Evolutionary conservation across 2,113 vertebrate species (phyloP), one percentile per base, ranked within the genome.

Genomic region (Nicator chloris): DNA sequence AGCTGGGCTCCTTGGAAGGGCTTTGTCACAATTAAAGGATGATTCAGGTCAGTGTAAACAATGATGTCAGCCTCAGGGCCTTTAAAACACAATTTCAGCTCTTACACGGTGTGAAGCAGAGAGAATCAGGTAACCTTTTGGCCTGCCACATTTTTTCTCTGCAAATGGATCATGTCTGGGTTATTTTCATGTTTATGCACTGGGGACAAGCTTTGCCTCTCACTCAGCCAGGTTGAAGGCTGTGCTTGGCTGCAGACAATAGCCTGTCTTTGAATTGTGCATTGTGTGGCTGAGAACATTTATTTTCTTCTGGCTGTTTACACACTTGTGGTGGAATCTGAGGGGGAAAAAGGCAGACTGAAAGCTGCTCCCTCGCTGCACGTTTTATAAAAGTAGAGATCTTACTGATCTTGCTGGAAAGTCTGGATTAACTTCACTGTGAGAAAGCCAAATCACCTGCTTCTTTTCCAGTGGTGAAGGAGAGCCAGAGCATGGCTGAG

Each of bases 81-180:
- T 93, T 91, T 91, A 22, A 76, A 91, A 70, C 81, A 84, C 75
- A 56, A 50, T 91, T 91, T 86, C 33, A 95, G 81, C 92, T 33
- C 6, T 90, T 53, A 56, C 86, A 76, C 18, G 56, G 87, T 91
- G 93, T 61, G 82, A 95, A 83, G 80, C 91, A 89, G 56, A 77
- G 87, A 94, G 90, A 95, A 86, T 65, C 73, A 7, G 57, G 71
- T 80, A 73, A 96, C 94, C 88, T 96, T 80, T 80, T 79, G 70
- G 75, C 92, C 68, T 64, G 88, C 39, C 64, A 26, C 88, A 26
- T 79, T 96, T 94, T 88, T 88, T 30, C 82, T 66, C 70, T 64
- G 31, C 75, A 31, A 69, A 75, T 28, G 82, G 88, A 82, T 70
- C 79, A 23, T 50, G 79, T 83, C 75, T 90, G 94, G 85, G 44